phyloP scores from a whole-genome alignment of 2,888 invertebrate species.

The Pedicia rivosa region DNA sequence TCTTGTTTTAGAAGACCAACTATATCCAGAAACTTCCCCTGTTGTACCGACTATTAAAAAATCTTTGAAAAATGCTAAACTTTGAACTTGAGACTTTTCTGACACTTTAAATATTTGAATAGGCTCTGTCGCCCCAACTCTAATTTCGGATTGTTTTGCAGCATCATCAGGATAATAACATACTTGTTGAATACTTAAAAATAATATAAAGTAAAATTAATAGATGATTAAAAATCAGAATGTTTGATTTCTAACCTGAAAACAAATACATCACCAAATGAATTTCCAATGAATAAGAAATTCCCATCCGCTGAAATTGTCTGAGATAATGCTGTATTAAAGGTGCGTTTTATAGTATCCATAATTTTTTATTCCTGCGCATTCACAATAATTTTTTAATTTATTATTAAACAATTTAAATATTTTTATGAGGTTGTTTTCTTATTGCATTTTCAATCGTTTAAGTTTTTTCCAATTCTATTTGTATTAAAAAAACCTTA shows the following conservation, averaged over 20 bases:
- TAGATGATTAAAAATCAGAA: conserved; percentile 2
- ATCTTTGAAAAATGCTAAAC: conserved; percentile 42
- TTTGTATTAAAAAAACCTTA: too few relatives aligned
- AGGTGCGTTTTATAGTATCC: conserved; percentile 46
- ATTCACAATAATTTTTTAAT: too few relatives aligned
- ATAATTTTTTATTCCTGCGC: too few relatives aligned
- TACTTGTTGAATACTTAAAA: conserved; percentile 11
- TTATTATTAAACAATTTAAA: too few relatives aligned
- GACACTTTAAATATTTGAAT: conserved; percentile 12
- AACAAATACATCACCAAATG: conserved; percentile 68
- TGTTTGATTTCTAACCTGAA: conserved; percentile 46
- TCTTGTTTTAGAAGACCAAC: conserved; percentile 48
- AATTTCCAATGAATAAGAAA: conserved; percentile 66
- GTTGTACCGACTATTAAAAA: conserved; percentile 59
- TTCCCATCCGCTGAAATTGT: conserved; percentile 71
- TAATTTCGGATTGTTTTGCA: conserved; percentile 25
- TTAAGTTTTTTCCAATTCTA: too few relatives aligned
- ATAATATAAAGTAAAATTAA: conserved; percentile 5
- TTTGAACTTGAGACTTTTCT: conserved; percentile 36
- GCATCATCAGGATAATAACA: conserved; percentile 39
- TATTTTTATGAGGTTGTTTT: too few relatives aligned
- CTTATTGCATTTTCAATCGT: too few relatives aligned
- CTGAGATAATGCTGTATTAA: conserved; percentile 70
- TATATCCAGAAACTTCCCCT: conserved; percentile 60
- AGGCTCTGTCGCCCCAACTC: conserved; percentile 38